A percentile compares a stretch with the other conserved stretches of the same genome.
Conservation (phyloP, 1,140 invertebrate genomes). For the Caenorhabditis remanei region DNA sequence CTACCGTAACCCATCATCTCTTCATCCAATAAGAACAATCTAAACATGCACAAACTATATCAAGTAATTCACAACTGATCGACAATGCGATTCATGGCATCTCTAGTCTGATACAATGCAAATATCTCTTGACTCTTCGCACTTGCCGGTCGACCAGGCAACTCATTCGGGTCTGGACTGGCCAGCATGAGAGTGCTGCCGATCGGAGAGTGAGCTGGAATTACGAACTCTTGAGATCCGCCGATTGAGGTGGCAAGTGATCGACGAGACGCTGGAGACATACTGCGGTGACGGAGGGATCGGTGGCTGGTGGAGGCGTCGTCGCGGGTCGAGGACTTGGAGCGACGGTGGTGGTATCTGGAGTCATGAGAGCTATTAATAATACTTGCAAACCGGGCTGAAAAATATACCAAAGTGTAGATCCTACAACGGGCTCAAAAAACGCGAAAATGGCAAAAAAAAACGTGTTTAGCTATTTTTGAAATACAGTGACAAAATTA, state of each 20-base stretch:
- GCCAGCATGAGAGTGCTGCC: conserved; percentile 46
- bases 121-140: conserved; percentile 44
- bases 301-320: conserved; percentile 6
- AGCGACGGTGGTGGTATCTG: conserved; percentile 44
- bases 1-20: too few relatives aligned
- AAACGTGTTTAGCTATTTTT: too few relatives aligned
- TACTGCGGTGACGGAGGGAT: conserved; percentile 33
- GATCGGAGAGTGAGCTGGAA: conserved; percentile 32
- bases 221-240: conserved; percentile 46
- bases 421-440: too few relatives aligned
- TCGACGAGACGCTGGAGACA: conserved; percentile 30
- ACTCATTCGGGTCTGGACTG: conserved; percentile 35
- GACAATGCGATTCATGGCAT: conserved; percentile 53
- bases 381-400: too few relatives aligned
- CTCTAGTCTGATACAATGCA: conserved; percentile 56
- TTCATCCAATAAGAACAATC: background rate
- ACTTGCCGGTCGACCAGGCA: conserved; percentile 30
- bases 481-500: too few relatives aligned
- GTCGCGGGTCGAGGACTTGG: conserved; percentile 18
- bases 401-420: background rate
- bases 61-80: conserved; percentile 57
- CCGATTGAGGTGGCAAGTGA: conserved; percentile 6
- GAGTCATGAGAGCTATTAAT: background rate
- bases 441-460: too few relatives aligned
- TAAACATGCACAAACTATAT: conserved; percentile 41